These are phyloP conservation scores for Leptopilina myrica DNA, from an alignment of 2,888 invertebrate species.

Conservation along the genomic window DNA sequence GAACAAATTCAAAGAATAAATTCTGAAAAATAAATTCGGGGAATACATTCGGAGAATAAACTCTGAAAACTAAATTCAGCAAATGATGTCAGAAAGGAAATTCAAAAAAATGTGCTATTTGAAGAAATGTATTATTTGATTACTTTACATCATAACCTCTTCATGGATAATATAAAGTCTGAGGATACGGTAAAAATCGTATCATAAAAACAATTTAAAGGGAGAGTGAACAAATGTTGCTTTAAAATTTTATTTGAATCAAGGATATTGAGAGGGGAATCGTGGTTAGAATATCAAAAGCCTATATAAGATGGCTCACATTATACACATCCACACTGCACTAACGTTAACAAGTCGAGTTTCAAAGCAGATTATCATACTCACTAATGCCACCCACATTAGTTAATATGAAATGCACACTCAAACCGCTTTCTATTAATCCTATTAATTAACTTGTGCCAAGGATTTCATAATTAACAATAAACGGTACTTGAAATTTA, in stretches of 20 bases:
- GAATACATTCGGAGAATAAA: no score
- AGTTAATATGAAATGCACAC: no score
- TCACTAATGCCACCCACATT: no score
- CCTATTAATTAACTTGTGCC: no score
- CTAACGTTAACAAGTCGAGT: not conserved
- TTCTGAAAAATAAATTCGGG: no score
- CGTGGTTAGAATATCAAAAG: constrained; percentile 9
- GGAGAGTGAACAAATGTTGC: not conserved
- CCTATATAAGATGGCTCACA: not conserved
- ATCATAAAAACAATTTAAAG: not conserved
- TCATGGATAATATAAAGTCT: not conserved
- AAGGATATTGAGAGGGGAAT: not conserved
- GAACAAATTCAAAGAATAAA: no score
- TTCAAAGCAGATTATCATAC: not conserved
- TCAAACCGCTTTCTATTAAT: no score
- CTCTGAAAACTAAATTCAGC: no score
- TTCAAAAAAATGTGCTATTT: no score
- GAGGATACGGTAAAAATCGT: not conserved
- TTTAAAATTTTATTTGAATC: constrained; percentile 1
- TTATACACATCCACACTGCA: not conserved
- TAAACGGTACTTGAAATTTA: no score
- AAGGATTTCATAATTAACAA: no score
- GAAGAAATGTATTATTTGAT: not conserved
- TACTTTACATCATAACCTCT: not conserved
- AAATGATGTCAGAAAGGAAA: no score